Evolutionary conservation across 1,140 invertebrate genomes (phyloP).

Genomic region (Rhynchophorus ferrugineus): DNA sequence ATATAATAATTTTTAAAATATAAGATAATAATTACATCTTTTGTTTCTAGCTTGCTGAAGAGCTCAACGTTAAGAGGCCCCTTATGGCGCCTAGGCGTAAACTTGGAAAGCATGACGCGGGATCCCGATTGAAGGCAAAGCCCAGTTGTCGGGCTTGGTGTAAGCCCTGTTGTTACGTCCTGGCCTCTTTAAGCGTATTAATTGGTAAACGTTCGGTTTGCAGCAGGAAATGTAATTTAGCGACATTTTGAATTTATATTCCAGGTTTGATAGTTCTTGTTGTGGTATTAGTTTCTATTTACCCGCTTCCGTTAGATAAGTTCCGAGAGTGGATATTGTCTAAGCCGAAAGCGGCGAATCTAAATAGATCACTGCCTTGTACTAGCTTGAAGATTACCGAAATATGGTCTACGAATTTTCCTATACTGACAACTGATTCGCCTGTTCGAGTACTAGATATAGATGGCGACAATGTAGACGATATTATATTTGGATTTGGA

Average conservation of each 20-base stretch:
- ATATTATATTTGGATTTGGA: slow-evolving; percentile 73
- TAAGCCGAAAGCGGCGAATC: slow-evolving; percentile 26
- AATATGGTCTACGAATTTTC: slow-evolving; percentile 65
- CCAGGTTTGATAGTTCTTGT: slow-evolving; percentile 54
- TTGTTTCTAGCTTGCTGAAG: slow-evolving; percentile 61
- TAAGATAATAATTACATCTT: too few relatives aligned
- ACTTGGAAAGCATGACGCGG: slow-evolving; percentile 42
- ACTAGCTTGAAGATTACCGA: slow-evolving; percentile 58
- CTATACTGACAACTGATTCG: slow-evolving; percentile 69
- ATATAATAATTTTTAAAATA: too few relatives aligned
- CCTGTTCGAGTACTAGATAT: slow-evolving; percentile 65
- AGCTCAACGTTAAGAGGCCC: slow-evolving; percentile 62
- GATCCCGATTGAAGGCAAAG: slow-evolving; percentile 43
- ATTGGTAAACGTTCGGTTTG: slow-evolving; percentile 43
- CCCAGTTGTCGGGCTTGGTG: slow-evolving; percentile 49
- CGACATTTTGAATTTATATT: slow-evolving; percentile 7
- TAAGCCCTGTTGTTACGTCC: slow-evolving; percentile 53
- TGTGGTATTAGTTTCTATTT: slow-evolving; percentile 58
- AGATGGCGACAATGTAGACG: slow-evolving; percentile 63
- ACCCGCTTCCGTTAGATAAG: slow-evolving; percentile 52
- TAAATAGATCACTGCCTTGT: slow-evolving; percentile 52
- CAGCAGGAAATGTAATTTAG: background rate
- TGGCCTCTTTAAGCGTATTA: slow-evolving; percentile 50
- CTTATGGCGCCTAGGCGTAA: slow-evolving; percentile 64
- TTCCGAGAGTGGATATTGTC: slow-evolving; percentile 50